Evolutionary conservation across 1,140 invertebrate genomes (phyloP).

Genomic region (Scylla paramamosain): DNA sequence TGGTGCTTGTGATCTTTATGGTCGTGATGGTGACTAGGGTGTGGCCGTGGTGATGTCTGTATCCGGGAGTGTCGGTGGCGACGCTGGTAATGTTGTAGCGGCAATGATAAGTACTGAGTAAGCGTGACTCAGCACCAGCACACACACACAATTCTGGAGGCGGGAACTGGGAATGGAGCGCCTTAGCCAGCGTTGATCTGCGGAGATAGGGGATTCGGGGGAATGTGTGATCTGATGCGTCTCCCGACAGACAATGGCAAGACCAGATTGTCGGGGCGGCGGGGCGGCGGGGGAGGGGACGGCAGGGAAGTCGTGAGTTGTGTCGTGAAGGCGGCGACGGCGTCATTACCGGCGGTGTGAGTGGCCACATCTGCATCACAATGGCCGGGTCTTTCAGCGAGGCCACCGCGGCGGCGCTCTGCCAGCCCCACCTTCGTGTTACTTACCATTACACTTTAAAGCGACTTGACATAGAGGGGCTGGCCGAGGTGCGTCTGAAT

Average conservation of each 20-base stretch:
- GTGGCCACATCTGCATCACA: slow-evolving; percentile 38
- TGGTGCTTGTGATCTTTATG: too few species aligned
- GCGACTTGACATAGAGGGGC: background rate
- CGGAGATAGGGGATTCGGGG: slow-evolving; percentile 10
- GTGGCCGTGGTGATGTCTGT: too few species aligned
- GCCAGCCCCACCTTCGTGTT: slow-evolving; percentile 22
- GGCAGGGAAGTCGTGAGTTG: slow-evolving; percentile 31
- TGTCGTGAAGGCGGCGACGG: slow-evolving; percentile 38
- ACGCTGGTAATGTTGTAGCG: too few species aligned
- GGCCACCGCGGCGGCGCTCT: slow-evolving; percentile 26
- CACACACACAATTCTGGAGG: too few species aligned
- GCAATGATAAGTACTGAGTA: too few species aligned
- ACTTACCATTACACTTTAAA: slow-evolving; percentile 31
- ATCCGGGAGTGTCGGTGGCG: too few species aligned
- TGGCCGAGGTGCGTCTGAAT: background rate
- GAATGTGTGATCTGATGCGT: slow-evolving; percentile 30
- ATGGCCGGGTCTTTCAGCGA: slow-evolving; percentile 15
- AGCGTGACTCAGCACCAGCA: too few species aligned
- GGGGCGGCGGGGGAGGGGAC: background rate
- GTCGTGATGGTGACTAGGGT: too few species aligned
- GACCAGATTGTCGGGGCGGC: background rate
- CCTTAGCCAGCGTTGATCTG: slow-evolving; percentile 6
- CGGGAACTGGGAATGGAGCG: background rate
- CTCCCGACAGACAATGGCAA: slow-evolving; percentile 30
- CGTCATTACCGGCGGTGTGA: slow-evolving; percentile 35